phyloP scores from a whole-genome alignment of 1,140 invertebrate genomes.

The Drosophila nebulosa region DNA sequence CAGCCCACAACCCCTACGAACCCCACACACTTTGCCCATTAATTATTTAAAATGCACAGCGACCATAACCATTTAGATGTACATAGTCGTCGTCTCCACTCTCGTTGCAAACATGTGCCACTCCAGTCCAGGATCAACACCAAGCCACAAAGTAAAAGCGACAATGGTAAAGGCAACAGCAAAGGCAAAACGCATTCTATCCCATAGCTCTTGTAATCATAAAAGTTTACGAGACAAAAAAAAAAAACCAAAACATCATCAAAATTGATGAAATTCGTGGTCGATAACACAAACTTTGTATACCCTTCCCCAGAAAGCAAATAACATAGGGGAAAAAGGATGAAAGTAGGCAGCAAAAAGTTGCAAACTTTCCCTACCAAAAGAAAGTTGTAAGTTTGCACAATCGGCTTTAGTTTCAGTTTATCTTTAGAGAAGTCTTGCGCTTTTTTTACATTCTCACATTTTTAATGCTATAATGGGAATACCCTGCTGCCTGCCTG shows the following conservation, averaged over 20 bases:
- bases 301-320: not conserved
- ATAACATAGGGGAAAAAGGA: no score
- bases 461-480: not conserved
- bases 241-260: conserved; percentile 2
- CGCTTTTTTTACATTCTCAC: no score
- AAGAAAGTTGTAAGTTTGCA: no score
- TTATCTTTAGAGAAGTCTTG: no score
- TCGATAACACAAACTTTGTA: not conserved
- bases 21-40: conserved; percentile 39
- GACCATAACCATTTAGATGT: conserved; percentile 66
- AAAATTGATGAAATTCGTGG: not conserved
- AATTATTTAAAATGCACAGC: conserved; percentile 69
- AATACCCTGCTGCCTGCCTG: not conserved
- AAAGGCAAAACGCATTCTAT: conserved; percentile 15
- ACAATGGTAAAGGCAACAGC: not conserved
- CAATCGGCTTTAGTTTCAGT: no score
- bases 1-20: not conserved
- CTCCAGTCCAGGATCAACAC: not conserved
- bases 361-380: no score
- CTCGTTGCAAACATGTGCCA: conserved; percentile 49
- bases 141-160: conserved; percentile 41
- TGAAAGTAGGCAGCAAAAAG: not conserved
- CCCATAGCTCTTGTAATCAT: conserved; percentile 54
- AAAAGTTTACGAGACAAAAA: conserved; percentile 65
- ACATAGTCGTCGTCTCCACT: not conserved